Evolutionary conservation across 2,797 vertebrate genomes (phyloP), one percentile per base, ranked within the genome.

Genomic region (Monodelphis domestica): DNA sequence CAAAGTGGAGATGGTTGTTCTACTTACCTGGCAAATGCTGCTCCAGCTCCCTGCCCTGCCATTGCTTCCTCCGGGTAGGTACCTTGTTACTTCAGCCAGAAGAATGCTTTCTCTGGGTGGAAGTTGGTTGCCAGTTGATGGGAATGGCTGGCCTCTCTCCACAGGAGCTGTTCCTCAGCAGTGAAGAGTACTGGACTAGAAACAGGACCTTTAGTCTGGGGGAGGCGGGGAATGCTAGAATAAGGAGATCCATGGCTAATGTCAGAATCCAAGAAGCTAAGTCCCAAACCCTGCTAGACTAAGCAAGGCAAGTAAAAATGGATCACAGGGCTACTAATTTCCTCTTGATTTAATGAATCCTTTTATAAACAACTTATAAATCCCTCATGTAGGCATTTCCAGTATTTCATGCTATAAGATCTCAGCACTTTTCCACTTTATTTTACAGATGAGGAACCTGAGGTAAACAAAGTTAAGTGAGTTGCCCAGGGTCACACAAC

Each of bases 21-120:
- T 78, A 78, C 29, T 45, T 78, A 38, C 38, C 70, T 45, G n/a
- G 17, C 3, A 26, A 2, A 78, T 78, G 29, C 4, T 10, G 2
- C 15, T 17, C 0, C 5, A 15, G 15, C 6, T 15, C 17, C 0
- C 5, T 15, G 15, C 2, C 63, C 17, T 3, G 5, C 7, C n/a
- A 45, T 50, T 84, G 38, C 38, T 84, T 38, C 70, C 7, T 45
- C 17, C 78, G 17, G 9, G 21, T 45, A 11, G 9, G 21, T 45
- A 11, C 24, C n/a, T 45, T 78, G 17, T 38, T 78, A 78, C 38
- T 78, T 78, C 38, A 84, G 21, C 5, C 45, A 84, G 21, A 50
- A 84, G 38, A 24, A 84, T 26, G 10, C 10, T 38, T 84, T 24
- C 10, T 45, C 10, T 84, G 38, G 21, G 17, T 78, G n/a, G 17